phyloP scores from a whole-genome alignment of 2,888 invertebrate genomes.

The Ametastegia equiseti region DNA sequence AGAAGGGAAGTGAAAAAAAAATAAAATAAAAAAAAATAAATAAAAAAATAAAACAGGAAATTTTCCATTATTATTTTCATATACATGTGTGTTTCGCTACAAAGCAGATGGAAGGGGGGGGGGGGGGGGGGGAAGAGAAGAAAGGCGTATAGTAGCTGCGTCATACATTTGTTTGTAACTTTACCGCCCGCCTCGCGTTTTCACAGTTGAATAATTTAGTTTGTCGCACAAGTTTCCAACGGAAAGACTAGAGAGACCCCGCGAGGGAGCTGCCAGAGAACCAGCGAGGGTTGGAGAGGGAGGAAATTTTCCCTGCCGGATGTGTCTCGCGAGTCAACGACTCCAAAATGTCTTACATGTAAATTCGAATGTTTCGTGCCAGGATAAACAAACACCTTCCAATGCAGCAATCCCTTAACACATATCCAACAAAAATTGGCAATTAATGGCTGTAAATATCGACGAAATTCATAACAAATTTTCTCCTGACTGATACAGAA shows the following conservation, averaged over 20 bases:
- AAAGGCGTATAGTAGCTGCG: conserved; percentile 5
- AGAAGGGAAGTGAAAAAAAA: not conserved
- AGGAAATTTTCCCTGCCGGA: conserved; percentile 24
- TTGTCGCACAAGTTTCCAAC: conserved; percentile 12
- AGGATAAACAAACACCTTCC: not conserved
- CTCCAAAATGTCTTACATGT: conserved; percentile 30
- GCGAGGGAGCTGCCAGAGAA: not conserved
- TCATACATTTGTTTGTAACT: conserved; percentile 32
- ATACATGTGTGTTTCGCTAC: not conserved
- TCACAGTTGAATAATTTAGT: conserved; percentile 44
- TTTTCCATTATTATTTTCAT: not conserved
- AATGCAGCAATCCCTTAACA: not conserved
- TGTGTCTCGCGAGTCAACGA: conserved; percentile 36
- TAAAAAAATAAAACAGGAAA: not conserved
- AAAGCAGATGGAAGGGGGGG: too few species aligned
- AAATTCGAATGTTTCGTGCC: conserved; percentile 31
- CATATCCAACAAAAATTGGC: too few species aligned
- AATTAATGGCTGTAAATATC: too few species aligned
- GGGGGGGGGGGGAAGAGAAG: too few species aligned
- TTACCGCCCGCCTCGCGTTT: conserved; percentile 18
- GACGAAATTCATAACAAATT: not conserved
- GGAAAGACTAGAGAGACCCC: not conserved
- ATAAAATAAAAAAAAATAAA: not conserved
- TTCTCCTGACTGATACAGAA: not conserved
- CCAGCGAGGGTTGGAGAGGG: not conserved